These are phyloP conservation scores for Aspiorhynchus laticeps DNA, from an alignment of 2,113 vertebrate species.

Conservation along the genomic window DNA sequence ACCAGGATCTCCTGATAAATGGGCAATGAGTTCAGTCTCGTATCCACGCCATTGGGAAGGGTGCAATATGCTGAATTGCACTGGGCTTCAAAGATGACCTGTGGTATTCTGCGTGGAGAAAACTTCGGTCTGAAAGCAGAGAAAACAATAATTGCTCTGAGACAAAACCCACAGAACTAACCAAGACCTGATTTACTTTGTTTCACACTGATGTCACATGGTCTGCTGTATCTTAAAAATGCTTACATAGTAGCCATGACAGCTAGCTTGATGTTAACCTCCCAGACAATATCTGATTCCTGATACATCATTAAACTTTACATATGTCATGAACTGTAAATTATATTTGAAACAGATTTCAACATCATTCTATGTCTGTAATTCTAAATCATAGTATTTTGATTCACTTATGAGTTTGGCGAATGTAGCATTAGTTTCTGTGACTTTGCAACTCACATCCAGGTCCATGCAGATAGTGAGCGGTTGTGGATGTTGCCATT, in stretches of 20 bases:
- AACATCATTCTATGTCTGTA: background rate
- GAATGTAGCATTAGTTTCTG: background rate
- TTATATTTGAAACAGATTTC: background rate
- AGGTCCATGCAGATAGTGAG: conserved; percentile 74
- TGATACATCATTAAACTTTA: background rate
- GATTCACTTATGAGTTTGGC: background rate
- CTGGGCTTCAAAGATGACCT: conserved; percentile 69
- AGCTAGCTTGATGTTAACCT: background rate
- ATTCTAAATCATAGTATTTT: background rate
- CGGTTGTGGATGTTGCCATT: conserved; percentile 65
- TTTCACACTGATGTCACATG: background rate
- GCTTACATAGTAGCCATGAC: background rate
- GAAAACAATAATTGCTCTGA: background rate
- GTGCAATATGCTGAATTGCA: conserved; percentile 63
- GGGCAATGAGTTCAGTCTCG: conserved; percentile 65
- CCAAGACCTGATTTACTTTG: background rate
- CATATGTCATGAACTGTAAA: background rate
- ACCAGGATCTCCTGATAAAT: conserved; percentile 69
- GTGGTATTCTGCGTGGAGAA: conserved; percentile 63
- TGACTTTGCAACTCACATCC: conserved; percentile 66
- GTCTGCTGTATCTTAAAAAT: background rate
- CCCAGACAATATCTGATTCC: background rate
- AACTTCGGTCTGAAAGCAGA: conserved; percentile 51
- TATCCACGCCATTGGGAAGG: background rate
- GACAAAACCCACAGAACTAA: background rate